These are phyloP conservation scores for Notospermus geniculatus DNA, from an alignment of 1,140 invertebrate species.

Conservation along the genomic window DNA sequence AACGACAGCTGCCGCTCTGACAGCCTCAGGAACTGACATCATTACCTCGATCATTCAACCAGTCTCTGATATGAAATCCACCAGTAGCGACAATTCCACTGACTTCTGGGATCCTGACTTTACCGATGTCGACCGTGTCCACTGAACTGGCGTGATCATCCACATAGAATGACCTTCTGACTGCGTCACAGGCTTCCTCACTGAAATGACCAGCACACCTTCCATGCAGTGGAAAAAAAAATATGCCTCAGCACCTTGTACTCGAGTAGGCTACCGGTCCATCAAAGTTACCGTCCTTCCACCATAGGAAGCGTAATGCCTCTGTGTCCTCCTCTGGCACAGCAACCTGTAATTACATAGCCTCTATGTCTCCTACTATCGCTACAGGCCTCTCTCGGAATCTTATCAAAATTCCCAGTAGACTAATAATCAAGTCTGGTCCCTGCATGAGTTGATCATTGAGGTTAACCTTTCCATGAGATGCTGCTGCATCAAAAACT, in stretches of 20 bases:
- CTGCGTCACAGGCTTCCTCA: background rate
- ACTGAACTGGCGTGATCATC: background rate
- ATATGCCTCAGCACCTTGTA: background rate
- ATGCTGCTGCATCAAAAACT: background rate
- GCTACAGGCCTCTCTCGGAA: background rate
- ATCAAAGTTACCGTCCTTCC: background rate
- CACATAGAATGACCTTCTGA: background rate
- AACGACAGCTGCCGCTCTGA: background rate
- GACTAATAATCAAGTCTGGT: background rate
- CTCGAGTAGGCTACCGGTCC: background rate
- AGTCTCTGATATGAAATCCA: background rate
- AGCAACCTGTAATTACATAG: background rate
- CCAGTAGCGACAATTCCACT: background rate
- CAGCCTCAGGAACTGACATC: background rate
- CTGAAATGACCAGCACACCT: background rate
- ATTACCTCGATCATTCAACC: background rate
- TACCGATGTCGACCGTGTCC: background rate
- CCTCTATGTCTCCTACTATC: too few species aligned
- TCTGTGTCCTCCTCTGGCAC: background rate
- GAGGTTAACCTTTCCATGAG: background rate
- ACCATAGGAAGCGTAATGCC: background rate
- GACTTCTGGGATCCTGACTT: background rate
- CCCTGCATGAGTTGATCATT: background rate
- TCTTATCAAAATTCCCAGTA: constrained; percentile 12
- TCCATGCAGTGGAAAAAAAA: background rate